These are phyloP conservation scores for Hypolimnas misippus DNA, from an alignment of 2,888 invertebrate genomes.

Conservation along the genomic window DNA sequence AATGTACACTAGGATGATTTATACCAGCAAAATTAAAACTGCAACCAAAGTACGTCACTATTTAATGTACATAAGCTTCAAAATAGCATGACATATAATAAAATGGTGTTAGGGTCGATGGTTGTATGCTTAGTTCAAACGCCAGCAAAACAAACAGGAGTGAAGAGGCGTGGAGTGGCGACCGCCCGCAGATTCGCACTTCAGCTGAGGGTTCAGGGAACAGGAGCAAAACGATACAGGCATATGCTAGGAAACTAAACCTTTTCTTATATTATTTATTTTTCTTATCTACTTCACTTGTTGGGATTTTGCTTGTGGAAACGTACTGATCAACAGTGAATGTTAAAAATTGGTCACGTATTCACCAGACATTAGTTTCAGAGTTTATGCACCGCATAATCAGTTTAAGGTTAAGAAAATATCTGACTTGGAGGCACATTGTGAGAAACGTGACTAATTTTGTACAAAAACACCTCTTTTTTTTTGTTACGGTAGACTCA, in stretches of 20 bases:
- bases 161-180: conserved; percentile 50
- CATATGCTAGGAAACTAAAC: conserved; percentile 37
- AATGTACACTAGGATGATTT: conserved; percentile 20
- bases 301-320: background rate
- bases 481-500: too few relatives aligned
- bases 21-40: background rate
- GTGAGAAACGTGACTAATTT: too few relatives aligned
- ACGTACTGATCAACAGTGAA: background rate
- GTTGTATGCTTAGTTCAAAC: conserved; percentile 55
- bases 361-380: too few relatives aligned
- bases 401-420: too few relatives aligned
- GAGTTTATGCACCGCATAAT: too few relatives aligned
- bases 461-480: too few relatives aligned
- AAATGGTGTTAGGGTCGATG: conserved; percentile 4
- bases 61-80: conserved; percentile 12
- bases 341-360: too few relatives aligned
- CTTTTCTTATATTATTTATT: conserved; percentile 12
- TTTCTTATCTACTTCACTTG: background rate
- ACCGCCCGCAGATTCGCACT: conserved; percentile 76
- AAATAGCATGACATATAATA: conserved; percentile 22
- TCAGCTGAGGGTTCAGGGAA: conserved; percentile 49
- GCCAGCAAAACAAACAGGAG: conserved; percentile 68
- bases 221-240: conserved; percentile 45
- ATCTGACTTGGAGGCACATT: too few relatives aligned
- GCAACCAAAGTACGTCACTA: conserved; percentile 22